These are phyloP conservation scores for Epirrhoe tristata DNA, from an alignment of 2,888 invertebrate genomes.

Conservation along the genomic window DNA sequence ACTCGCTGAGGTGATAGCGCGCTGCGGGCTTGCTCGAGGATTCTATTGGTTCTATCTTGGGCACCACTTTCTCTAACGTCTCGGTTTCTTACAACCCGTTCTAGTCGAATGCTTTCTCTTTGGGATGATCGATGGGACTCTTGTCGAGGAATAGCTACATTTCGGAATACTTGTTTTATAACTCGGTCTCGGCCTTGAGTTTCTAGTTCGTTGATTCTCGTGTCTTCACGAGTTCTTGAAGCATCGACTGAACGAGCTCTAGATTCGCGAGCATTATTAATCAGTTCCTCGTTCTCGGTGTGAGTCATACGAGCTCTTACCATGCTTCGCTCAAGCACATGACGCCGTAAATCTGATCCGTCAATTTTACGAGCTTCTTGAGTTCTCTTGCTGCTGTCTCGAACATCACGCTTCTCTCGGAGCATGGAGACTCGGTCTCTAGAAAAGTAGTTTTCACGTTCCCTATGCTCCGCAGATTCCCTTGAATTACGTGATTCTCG, in stretches of 20 bases:
- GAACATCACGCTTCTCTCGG: slow-evolving; percentile 5
- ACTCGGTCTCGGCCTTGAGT: slow-evolving; percentile 6
- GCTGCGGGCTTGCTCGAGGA: slow-evolving; percentile 7
- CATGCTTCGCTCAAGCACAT: slow-evolving; percentile 18
- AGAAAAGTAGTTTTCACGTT: slow-evolving; percentile 8
- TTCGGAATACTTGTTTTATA: background rate
- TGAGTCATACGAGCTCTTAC: slow-evolving; percentile 13
- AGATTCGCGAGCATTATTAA: slow-evolving; percentile 11
- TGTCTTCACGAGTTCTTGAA: slow-evolving; percentile 25
- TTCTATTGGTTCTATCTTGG: slow-evolving; percentile 1
- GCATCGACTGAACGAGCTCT: slow-evolving; percentile 15
- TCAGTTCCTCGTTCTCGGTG: slow-evolving; percentile 22
- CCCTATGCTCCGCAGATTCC: slow-evolving; percentile 1
- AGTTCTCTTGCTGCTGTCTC: slow-evolving; percentile 15
- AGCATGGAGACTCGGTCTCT: background rate
- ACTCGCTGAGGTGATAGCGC: slow-evolving; percentile 5
- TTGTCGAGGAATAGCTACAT: slow-evolving; percentile 2
- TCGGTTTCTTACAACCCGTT: slow-evolving; percentile 15
- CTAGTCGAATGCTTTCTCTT: slow-evolving; percentile 2
- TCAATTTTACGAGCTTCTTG: slow-evolving; percentile 21
- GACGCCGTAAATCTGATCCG: slow-evolving; percentile 17
- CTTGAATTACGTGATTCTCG: background rate
- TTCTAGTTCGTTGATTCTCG: slow-evolving; percentile 4
- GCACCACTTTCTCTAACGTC: slow-evolving; percentile 9
- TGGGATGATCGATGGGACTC: background rate